Evolutionary conservation across 1,140 invertebrate species (phyloP).

Genomic region (Achatina immaculata): DNA sequence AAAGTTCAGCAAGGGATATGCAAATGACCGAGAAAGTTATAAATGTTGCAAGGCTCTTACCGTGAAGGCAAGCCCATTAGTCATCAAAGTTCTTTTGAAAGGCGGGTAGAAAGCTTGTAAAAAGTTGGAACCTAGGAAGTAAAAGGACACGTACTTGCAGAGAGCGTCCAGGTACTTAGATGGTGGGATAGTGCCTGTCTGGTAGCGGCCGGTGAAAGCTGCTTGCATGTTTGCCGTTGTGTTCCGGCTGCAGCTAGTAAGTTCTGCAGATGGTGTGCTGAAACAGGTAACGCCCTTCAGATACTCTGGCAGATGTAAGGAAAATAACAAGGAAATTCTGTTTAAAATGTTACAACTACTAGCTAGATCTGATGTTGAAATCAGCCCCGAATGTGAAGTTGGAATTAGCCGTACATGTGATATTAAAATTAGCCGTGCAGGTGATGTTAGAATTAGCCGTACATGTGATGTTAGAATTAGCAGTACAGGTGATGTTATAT

Average conservation of each 20-base stretch:
- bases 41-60: too few species aligned
- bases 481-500: too few species aligned
- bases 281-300: slow-evolving; percentile 35
- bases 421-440: neutral
- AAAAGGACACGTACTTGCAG: slow-evolving; percentile 29
- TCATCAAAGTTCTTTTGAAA: too few species aligned
- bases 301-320: slow-evolving; percentile 21
- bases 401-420: neutral
- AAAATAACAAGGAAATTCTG: neutral
- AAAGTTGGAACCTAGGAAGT: too few species aligned
- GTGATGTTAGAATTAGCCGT: neutral
- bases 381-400: neutral
- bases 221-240: slow-evolving; percentile 23
- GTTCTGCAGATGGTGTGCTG: neutral
- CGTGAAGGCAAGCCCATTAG: too few species aligned
- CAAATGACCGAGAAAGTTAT: too few species aligned
- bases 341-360: neutral
- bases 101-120: too few species aligned
- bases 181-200: slow-evolving; percentile 31
- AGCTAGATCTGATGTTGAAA: neutral
- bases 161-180: slow-evolving; percentile 24
- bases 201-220: slow-evolving; percentile 31
- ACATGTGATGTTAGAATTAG: neutral
- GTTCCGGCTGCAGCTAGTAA: slow-evolving; percentile 24
- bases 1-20: too few species aligned